Conservation (phyloP, 2,888 invertebrate species). For the Oscheius sp. region DNA sequence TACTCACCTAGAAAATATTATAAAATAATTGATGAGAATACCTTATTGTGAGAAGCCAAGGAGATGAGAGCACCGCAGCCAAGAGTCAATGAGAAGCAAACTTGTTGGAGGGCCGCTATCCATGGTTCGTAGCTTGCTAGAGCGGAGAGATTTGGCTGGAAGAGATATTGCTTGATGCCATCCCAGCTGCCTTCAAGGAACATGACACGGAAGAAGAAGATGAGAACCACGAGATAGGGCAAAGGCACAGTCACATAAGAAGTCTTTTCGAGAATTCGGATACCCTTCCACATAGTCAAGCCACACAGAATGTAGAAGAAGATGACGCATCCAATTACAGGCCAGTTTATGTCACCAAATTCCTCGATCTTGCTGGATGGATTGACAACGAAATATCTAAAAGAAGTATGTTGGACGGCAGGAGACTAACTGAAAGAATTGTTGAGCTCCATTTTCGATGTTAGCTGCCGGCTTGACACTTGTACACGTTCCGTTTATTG, state of each 20-base stretch:
- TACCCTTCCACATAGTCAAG: conserved; percentile 64
- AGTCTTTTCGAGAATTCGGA: conserved; percentile 57
- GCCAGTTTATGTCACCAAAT: conserved; percentile 56
- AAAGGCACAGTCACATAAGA: conserved; percentile 47
- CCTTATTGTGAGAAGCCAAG: conserved; percentile 64
- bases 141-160: conserved; percentile 45
- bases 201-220: conserved; percentile 58
- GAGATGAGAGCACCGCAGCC: conserved; percentile 65
- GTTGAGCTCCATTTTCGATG: neutral
- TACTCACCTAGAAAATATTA: conserved; percentile 20
- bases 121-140: conserved; percentile 53
- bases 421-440: conserved; percentile 1
- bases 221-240: conserved; percentile 42
- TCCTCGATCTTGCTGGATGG: conserved; percentile 52
- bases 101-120: conserved; percentile 62
- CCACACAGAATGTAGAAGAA: conserved; percentile 57
- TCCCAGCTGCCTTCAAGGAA: conserved; percentile 58
- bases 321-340: conserved; percentile 40
- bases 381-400: conserved; percentile 60
- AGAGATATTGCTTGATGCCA: conserved; percentile 55
- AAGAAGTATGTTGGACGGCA: neutral
- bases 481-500: conserved; percentile 38
- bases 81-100: conserved; percentile 66
- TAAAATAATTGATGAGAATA: conserved; percentile 57
- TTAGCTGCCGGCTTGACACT: neutral